Evolutionary conservation across 1,140 invertebrate species (phyloP).

Genomic region (Orius insidiosus): DNA sequence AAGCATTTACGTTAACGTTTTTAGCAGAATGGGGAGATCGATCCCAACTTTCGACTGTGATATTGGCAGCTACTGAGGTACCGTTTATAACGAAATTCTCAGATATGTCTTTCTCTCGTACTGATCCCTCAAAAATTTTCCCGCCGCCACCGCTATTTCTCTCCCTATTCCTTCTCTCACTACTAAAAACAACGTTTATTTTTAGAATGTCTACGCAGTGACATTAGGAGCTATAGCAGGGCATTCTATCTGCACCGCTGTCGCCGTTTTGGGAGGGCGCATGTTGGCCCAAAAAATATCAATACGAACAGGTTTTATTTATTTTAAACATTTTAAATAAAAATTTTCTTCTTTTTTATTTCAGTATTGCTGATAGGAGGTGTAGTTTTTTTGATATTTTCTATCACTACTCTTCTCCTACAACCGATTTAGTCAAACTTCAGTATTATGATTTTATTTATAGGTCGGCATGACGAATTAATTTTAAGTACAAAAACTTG

Average conservation of each 20-base stretch:
- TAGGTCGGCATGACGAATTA: too few relatives aligned
- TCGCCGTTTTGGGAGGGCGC: constrained; percentile 89
- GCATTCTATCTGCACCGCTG: constrained; percentile 87
- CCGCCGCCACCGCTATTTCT: background rate
- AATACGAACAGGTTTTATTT: constrained; percentile 40
- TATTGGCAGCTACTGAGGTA: constrained; percentile 63
- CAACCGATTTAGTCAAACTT: too few relatives aligned
- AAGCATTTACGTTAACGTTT: constrained; percentile 92
- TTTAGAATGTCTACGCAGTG: constrained; percentile 75
- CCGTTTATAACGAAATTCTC: background rate
- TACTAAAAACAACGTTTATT: background rate
- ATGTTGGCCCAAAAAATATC: constrained; percentile 94
- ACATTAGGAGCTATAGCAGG: constrained; percentile 83
- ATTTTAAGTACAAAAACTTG: too few relatives aligned
- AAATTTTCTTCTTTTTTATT: too few relatives aligned
- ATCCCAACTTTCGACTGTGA: constrained; percentile 91
- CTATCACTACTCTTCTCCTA: too few relatives aligned
- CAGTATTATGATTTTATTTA: too few relatives aligned
- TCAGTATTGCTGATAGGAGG: too few relatives aligned
- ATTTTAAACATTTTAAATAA: too few relatives aligned
- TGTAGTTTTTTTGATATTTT: too few relatives aligned
- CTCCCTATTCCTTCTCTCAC: background rate
- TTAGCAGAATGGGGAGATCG: constrained; percentile 98
- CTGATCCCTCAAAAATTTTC: too few relatives aligned
- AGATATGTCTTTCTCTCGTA: too few relatives aligned